Base-by-base conservation (phyloP, 2,113 vertebrate genomes). In the Leuciscus idus region DNA sequence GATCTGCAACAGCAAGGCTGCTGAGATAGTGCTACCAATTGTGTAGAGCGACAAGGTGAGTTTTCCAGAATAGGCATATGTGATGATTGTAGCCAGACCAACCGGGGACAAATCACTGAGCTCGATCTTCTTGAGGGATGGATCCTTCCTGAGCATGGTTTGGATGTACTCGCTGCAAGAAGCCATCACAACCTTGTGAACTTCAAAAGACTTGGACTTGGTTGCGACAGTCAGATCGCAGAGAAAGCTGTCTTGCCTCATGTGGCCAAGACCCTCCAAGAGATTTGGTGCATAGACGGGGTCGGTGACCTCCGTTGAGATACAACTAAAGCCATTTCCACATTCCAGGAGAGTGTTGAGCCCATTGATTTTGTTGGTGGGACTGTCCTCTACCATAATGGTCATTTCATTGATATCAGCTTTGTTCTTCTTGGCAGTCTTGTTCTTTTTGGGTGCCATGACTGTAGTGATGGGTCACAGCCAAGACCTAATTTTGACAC, bases 381-480 rank as follows among this genome's bases (percentile, higher is more conserved):
- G 96, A 23, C 95, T 95, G 74, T 99, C 97, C 90, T 99, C 98
- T 30, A 99, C 96, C 79, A 98, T 95, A 50, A 99, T 96, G 3
- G 97, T 96, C 87, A 97, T 96, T 90, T 99, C 97, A 85, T 95
- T 98, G 83, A 98, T 94, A 64, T 97, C 97, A 78, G 93, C 92
- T 94, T 98, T 99, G 90, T 91, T 98, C 94, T 99, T 99, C 91
- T 96, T 99, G 85, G 95, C 92, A 13, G 95, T 90, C 96, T 99
- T 99, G 92, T 91, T 96, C 97, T 98, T 99, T 94, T 99, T 99
- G 85, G 98, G 98, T 92, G 98, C 98, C 98, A 99, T 99, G 95
- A 92, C 95, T 96, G 96, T 90, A 94, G 95, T 89, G 89, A 90
- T 89, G 89, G 94, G 93, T 95, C 92, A 94, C 96, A 95, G 96